A percentile compares a stretch with the other conserved stretches of the same genome.
Conservation (phyloP, 2,113 vertebrate genomes). For the Penelope pileata region DNA sequence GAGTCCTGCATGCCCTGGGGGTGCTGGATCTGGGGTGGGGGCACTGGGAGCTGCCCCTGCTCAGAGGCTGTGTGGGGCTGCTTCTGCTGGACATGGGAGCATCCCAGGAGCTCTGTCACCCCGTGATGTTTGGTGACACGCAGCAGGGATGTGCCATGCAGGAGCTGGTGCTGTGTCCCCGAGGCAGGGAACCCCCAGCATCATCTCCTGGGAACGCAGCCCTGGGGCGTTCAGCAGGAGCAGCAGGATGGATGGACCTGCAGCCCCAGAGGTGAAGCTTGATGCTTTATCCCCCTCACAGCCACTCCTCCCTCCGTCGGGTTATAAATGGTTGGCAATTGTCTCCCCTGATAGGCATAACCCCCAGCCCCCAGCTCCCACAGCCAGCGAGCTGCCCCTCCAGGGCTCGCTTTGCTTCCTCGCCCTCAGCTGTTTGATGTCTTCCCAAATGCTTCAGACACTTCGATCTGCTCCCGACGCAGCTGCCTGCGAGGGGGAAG, state of each 20-base stretch:
- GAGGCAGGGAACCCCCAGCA: not conserved
- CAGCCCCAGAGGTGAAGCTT: slow-evolving; percentile 20
- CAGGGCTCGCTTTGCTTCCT: not conserved
- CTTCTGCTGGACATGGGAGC: not conserved
- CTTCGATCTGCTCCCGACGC: not conserved
- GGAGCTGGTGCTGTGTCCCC: not conserved
- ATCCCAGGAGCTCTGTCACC: not conserved
- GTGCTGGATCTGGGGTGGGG: not conserved
- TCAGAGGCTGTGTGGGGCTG: accelerated
- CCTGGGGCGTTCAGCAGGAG: not conserved
- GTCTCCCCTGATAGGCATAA: slow-evolving; percentile 35
- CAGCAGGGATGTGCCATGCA: accelerated
- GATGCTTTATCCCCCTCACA: not conserved
- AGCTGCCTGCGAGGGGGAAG: slow-evolving; percentile 25
- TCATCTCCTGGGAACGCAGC: not conserved
- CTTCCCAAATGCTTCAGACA: not conserved
- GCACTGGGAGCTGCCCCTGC: not conserved
- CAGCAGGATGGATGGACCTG: not conserved
- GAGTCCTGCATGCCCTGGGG: not conserved
- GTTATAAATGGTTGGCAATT: slow-evolving; percentile 20
- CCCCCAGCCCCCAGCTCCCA: not conserved
- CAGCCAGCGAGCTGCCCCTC: not conserved
- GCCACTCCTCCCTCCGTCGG: not conserved
- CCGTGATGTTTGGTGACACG: accelerated
- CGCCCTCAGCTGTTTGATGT: not conserved